Evolutionary conservation across 2,888 invertebrate genomes (phyloP), one percentile per base, ranked within the genome.

Genomic region (Saturnia pavonia): DNA sequence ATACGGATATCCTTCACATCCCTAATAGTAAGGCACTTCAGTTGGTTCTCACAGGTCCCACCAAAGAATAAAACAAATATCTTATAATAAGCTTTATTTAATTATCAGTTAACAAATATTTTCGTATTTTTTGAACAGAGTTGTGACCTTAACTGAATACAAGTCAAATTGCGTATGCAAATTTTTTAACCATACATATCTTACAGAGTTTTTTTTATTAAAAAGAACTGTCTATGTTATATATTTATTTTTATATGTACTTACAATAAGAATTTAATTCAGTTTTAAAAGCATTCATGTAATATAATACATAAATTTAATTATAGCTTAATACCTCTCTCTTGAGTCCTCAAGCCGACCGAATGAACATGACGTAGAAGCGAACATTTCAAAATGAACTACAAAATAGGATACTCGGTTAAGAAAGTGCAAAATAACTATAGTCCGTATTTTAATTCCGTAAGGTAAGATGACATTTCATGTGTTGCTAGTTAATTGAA

Each of bases 81-180:
- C 92, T 94, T 94, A 93, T 93, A 92, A 92, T 94, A 94, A 93
- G 94, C 94, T 94, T 93, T 94, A 94, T 94, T 93, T 94, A 93
- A 94, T 94, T 94, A 94, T 93, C 92, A 94, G 92, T 93, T 94
- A 94, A 94, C 94, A 94, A 92, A 93, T 93, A 90, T 91, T 91
- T 91, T 91, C 91, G 90, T 91, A 91, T 91, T 91, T n/a, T 93
- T 92, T 90, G 93, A 94, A 93, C 91, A 92, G 91, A 84, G 91
- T 94, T 94, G 93, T 94, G 93, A 93, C 94, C 91, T 91, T 91
- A 94, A 93, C 91, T 90, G 92, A 93, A 93, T 92, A 92, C 89
- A 93, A 91, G 91, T 93, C 89, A 89, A 89, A 90, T 89, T 89
- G 90, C 89, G 82, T 90, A 88, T 85, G 90, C 88, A 89, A 88